phyloP scores from a whole-genome alignment of 2,888 invertebrate genomes.

The Poecilobothrus nobilitatus region DNA sequence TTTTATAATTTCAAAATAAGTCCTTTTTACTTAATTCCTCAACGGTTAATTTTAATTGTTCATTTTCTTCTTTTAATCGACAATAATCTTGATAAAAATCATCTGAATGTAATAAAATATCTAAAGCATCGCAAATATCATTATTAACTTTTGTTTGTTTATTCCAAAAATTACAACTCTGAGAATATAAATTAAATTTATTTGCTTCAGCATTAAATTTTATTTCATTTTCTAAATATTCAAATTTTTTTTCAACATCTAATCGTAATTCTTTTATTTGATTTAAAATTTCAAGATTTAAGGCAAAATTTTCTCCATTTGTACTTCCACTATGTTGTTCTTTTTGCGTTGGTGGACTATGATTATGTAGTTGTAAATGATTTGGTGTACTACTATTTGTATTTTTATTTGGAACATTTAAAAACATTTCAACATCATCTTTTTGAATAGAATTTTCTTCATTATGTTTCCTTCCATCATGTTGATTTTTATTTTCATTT shows the following conservation, averaged over 20 bases:
- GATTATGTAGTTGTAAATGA: background rate
- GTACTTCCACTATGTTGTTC: background rate
- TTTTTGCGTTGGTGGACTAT: background rate
- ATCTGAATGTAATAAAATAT: constrained; percentile 33
- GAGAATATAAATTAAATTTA: constrained; percentile 32
- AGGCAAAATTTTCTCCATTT: constrained; percentile 17
- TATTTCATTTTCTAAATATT: constrained; percentile 33
- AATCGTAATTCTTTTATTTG: constrained; percentile 12
- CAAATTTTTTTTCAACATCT: constrained; percentile 27
- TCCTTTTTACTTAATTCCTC: constrained; percentile 23
- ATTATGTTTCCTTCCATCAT: background rate
- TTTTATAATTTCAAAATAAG: no score
- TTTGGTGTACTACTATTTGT: constrained; percentile 35
- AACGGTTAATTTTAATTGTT: constrained; percentile 30
- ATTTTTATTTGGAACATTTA: constrained; percentile 29
- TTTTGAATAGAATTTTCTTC: constrained; percentile 8
- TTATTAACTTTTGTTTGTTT: constrained; percentile 29
- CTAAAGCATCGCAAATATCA: constrained; percentile 32
- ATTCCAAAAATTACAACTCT: constrained; percentile 32
- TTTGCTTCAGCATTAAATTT: constrained; percentile 31
- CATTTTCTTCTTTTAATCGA: constrained; percentile 35
- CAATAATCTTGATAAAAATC: constrained; percentile 35
- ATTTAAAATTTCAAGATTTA: constrained; percentile 22
- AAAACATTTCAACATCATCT: constrained; percentile 21
- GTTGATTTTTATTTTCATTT: constrained; percentile 28